A percentile compares a stretch with the other conserved stretches of the same genome.
Evolutionary conservation across 1,140 invertebrate species (phyloP).

Genomic region (Papilio xuthus): DNA sequence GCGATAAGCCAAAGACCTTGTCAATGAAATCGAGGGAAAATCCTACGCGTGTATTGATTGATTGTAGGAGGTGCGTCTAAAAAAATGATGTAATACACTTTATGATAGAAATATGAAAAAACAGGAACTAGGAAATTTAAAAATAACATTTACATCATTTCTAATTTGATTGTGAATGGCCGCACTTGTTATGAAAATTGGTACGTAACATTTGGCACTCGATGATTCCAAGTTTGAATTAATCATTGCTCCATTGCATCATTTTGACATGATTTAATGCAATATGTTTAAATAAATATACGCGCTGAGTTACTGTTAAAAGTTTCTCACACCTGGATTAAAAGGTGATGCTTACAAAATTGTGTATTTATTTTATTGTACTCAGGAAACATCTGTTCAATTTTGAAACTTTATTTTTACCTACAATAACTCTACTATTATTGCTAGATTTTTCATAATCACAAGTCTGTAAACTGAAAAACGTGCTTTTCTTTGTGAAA

Average conservation of each 20-base stretch:
- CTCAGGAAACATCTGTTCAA: neutral
- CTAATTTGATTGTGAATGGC: neutral
- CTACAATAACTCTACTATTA: neutral
- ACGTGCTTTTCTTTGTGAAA: neutral
- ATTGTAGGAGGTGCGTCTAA: constrained; percentile 2
- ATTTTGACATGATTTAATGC: neutral
- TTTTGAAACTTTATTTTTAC: neutral
- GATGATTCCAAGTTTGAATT: neutral
- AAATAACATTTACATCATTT: constrained; percentile 4
- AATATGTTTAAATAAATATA: neutral
- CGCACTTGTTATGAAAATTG: neutral
- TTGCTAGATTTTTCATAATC: neutral
- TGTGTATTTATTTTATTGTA: neutral
- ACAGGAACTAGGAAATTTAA: neutral
- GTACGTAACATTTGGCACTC: neutral
- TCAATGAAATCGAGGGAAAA: constrained; percentile 19
- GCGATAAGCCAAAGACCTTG: constrained; percentile 28
- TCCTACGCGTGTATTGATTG: constrained; percentile 28
- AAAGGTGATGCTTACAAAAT: neutral
- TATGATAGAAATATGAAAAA: neutral
- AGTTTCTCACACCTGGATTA: neutral
- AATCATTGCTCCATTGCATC: neutral
- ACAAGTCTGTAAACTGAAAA: neutral
- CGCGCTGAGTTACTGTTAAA: neutral
- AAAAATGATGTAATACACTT: constrained; percentile 15